Conservation (phyloP, 2,888 invertebrate genomes). For the Linyphia triangularis region DNA sequence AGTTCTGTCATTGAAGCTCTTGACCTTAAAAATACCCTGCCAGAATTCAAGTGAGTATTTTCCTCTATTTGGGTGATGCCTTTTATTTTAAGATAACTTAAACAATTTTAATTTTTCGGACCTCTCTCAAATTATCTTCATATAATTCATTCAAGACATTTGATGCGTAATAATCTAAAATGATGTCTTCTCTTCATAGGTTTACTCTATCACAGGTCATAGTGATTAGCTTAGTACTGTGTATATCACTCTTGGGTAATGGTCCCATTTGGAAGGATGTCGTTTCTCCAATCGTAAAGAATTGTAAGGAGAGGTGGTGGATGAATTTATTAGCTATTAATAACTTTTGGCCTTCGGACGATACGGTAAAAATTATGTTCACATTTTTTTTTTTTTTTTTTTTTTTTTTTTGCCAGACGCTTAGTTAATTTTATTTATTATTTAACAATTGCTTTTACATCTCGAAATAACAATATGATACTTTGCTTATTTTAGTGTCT, state of each 20-base stretch:
- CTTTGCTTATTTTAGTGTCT: conserved; percentile 57
- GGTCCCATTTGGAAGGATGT: conserved; percentile 74
- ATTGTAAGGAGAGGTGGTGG: conserved; percentile 74
- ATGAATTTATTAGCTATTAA: conserved; percentile 68
- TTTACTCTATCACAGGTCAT: conserved; percentile 42
- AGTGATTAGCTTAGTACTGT: conserved; percentile 57
- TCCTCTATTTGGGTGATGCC: no score
- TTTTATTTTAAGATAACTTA: no score
- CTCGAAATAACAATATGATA: no score
- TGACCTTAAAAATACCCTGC: no score
- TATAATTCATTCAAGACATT: no score
- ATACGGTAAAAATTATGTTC: conserved; percentile 38
- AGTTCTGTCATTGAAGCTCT: no score
- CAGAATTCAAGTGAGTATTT: no score
- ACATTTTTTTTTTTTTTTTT: no score
- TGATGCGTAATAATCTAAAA: no score
- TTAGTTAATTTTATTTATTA: background rate
- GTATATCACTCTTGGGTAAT: conserved; percentile 57
- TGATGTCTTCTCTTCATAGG: conserved; percentile 21
- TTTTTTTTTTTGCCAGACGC: background rate
- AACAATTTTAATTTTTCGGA: no score
- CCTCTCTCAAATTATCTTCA: no score
- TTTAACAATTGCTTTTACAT: no score
- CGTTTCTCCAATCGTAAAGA: conserved; percentile 43
- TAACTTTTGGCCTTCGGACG: conserved; percentile 74